Evolutionary conservation across 2,888 invertebrate species (phyloP).

Genomic region (Unio delphinus): DNA sequence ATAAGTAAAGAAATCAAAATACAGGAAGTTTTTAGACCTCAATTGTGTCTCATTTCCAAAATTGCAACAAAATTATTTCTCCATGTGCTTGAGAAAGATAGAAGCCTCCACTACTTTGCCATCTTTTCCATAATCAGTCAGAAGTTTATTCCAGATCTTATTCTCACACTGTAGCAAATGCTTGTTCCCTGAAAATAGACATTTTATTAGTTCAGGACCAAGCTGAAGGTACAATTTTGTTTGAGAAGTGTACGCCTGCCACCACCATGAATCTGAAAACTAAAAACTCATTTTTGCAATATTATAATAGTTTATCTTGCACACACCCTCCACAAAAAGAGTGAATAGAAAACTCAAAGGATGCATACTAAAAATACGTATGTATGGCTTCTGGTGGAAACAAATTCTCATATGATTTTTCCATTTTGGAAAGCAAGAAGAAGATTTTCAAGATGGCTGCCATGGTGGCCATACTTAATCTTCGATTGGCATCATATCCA

Average conservation of each 20-base stretch:
- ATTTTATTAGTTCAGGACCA: neutral
- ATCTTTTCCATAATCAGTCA: slow-evolving; percentile 32
- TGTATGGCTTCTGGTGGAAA: no score
- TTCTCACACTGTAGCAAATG: slow-evolving; percentile 47
- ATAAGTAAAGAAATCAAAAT: no score
- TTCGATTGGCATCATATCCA: no score
- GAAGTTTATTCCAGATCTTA: slow-evolving; percentile 39
- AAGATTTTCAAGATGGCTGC: no score
- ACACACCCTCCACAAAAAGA: no score
- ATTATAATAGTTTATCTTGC: neutral
- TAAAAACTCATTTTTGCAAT: neutral
- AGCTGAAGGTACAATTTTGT: neutral
- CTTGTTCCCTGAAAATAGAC: slow-evolving; percentile 56
- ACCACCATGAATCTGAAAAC: neutral
- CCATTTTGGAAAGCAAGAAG: no score
- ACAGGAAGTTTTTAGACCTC: no score
- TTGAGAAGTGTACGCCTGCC: neutral
- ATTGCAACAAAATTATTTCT: slow-evolving; percentile 5
- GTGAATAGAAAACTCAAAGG: no score
- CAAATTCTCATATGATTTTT: no score
- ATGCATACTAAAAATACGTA: no score
- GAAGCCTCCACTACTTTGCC: slow-evolving; percentile 34
- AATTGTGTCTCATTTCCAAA: no score
- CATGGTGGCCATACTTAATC: no score
- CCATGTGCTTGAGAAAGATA: slow-evolving; percentile 28